Evolutionary conservation across 1,140 invertebrate genomes (phyloP).

Genomic region (Pachyrhynchus sulphureomaculatus): DNA sequence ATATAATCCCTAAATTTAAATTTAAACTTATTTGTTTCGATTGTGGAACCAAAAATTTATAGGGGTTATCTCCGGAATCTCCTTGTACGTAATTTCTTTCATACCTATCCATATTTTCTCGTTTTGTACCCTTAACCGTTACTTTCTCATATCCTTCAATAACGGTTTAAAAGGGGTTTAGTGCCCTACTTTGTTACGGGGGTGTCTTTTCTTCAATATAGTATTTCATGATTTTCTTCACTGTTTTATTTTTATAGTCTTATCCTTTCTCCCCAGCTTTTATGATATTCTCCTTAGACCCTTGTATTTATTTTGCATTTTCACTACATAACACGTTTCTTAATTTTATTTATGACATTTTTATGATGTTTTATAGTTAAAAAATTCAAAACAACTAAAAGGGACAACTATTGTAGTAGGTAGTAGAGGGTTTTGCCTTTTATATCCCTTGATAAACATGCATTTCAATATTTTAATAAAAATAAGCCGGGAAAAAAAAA

Average conservation of each 20-base stretch:
- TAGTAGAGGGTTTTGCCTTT: too few species aligned
- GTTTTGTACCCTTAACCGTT: constrained; percentile 5
- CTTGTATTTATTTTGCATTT: too few species aligned
- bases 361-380: too few species aligned
- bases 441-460: too few species aligned
- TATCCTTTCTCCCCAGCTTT: neutral
- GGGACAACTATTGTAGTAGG: too few species aligned
- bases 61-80: too few species aligned
- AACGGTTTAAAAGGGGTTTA: constrained; percentile 14
- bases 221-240: constrained; percentile 15
- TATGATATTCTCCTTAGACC: too few species aligned
- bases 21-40: neutral
- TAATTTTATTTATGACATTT: too few species aligned
- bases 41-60: neutral
- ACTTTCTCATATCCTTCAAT: constrained; percentile 12
- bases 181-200: neutral
- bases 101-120: constrained; percentile 4
- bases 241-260: neutral
- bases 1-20: neutral
- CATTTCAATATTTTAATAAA: too few species aligned
- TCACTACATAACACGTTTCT: too few species aligned
- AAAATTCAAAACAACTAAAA: too few species aligned
- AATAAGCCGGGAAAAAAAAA: too few species aligned
- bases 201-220: neutral
- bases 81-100: neutral